Percentiles rank a stretch among this genome's conserved stretches.
These are phyloP conservation scores for Fabriciana adippe DNA, from an alignment of 2,888 invertebrate species.

Conservation along the genomic window DNA sequence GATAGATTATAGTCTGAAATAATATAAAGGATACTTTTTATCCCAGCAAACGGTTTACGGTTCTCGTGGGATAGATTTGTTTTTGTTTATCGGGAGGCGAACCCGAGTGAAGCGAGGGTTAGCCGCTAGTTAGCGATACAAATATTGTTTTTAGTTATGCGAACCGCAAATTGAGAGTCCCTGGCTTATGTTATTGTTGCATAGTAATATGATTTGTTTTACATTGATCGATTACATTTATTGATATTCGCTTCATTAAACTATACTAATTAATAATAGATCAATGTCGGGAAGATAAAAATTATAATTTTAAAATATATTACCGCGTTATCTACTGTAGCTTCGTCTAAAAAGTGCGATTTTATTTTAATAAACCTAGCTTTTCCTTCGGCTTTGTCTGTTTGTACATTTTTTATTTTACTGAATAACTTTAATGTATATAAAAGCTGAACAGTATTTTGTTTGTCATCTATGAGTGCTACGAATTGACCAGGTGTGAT, in stretches of 20 bases:
- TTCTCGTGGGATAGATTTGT: too few relatives aligned
- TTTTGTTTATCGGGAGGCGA: too few relatives aligned
- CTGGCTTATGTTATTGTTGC: constrained; percentile 2
- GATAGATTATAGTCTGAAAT: too few relatives aligned
- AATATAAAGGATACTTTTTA: too few relatives aligned
- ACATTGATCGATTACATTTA: constrained; percentile 32
- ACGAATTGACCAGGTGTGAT: too few relatives aligned
- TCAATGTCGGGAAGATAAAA: constrained; percentile 26
- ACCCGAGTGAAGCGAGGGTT: too few relatives aligned
- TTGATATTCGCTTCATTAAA: constrained; percentile 31
- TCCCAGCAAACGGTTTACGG: too few relatives aligned
- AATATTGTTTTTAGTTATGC: background rate
- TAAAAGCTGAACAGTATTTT: background rate
- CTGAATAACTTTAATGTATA: background rate
- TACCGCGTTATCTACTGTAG: constrained; percentile 7
- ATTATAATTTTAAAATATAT: constrained; percentile 21
- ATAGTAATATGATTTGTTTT: constrained; percentile 19
- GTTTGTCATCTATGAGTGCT: too few relatives aligned
- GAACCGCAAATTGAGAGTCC: background rate
- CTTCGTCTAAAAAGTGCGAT: constrained; percentile 2
- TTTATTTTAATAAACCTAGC: background rate
- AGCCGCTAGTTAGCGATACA: too few relatives aligned
- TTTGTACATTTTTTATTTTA: background rate
- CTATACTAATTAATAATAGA: constrained; percentile 32
- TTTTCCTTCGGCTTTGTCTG: background rate